Percentiles rank a stretch among this genome's conserved stretches.
These are phyloP conservation scores for Agriopis aurantiaria DNA, from an alignment of 2,888 invertebrate genomes.

Conservation along the genomic window DNA sequence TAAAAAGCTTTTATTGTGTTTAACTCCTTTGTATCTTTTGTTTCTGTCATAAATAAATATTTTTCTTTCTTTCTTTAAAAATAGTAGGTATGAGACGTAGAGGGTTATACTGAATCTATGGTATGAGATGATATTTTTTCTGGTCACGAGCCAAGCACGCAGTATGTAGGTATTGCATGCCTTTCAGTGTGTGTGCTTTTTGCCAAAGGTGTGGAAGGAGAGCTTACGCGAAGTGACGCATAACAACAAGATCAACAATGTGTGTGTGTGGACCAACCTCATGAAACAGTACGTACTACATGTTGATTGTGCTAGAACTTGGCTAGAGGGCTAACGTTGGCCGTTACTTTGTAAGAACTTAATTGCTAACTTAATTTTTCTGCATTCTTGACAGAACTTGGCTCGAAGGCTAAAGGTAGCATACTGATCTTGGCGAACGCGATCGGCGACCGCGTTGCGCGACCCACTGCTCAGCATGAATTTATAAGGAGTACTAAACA, in stretches of 20 bases:
- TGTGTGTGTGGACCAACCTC: slow-evolving; percentile 97
- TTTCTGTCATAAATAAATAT: too few species aligned
- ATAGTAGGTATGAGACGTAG: too few species aligned
- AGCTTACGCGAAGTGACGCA: slow-evolving; percentile 96
- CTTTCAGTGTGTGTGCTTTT: slow-evolving; percentile 57
- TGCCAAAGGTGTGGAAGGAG: slow-evolving; percentile 95
- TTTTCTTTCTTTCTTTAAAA: too few species aligned
- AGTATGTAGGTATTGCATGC: slow-evolving; percentile 53
- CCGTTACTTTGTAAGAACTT: background rate
- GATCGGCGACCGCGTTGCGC: too few species aligned
- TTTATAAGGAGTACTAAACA: too few species aligned
- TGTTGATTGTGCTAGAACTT: slow-evolving; percentile 1
- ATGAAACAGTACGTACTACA: slow-evolving; percentile 97
- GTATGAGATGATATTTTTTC: background rate
- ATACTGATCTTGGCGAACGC: too few species aligned
- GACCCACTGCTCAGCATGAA: too few species aligned
- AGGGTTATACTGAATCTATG: too few species aligned
- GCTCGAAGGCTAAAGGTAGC: background rate
- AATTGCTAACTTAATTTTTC: background rate
- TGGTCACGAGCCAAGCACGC: slow-evolving; percentile 52
- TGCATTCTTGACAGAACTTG: background rate
- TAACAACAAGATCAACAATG: slow-evolving; percentile 98
- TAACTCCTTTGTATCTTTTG: too few species aligned
- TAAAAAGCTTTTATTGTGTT: too few species aligned
- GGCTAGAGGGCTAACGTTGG: background rate